Conservation (phyloP, 2,113 vertebrate species). For the Anarrhichthys ocellatus region DNA sequence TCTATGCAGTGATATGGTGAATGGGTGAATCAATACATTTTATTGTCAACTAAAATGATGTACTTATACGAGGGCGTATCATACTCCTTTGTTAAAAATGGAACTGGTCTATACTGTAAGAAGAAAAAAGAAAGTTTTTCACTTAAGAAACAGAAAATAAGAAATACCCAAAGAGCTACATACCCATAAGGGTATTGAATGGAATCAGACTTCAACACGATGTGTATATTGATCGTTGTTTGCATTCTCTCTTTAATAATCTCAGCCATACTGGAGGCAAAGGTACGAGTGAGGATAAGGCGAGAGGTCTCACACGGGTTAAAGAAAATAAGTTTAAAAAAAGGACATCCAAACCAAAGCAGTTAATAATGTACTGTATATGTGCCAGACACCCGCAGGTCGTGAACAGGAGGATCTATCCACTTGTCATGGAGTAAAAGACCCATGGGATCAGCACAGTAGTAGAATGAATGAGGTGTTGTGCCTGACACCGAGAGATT, state of each 20-base stretch:
- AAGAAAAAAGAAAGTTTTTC: not conserved
- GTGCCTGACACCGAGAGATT: conserved; percentile 65
- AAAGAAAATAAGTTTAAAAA: not conserved
- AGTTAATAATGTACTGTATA: conserved; percentile 67
- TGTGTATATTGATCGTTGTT: not conserved
- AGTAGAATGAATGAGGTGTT: conserved; percentile 68
- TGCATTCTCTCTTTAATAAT: not conserved
- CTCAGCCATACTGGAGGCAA: not conserved
- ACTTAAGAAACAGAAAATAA: not conserved
- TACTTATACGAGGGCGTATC: not conserved
- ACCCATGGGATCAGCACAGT: conserved; percentile 58
- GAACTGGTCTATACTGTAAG: not conserved
- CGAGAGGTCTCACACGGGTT: conserved; percentile 22
- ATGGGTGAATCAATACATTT: not conserved
- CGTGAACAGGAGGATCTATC: conserved; percentile 55
- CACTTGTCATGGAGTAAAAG: conserved; percentile 62
- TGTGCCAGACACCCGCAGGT: conserved; percentile 58
- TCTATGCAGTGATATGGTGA: not conserved
- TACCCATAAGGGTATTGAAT: not conserved
- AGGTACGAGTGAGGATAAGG: not conserved
- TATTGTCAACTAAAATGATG: not conserved
- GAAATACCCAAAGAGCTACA: not conserved
- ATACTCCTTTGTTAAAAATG: not conserved
- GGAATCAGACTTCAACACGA: not conserved
- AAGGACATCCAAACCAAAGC: conserved; percentile 37